phyloP scores from a whole-genome alignment of 2,888 invertebrate genomes.

The Megaustenia siamemsis region DNA sequence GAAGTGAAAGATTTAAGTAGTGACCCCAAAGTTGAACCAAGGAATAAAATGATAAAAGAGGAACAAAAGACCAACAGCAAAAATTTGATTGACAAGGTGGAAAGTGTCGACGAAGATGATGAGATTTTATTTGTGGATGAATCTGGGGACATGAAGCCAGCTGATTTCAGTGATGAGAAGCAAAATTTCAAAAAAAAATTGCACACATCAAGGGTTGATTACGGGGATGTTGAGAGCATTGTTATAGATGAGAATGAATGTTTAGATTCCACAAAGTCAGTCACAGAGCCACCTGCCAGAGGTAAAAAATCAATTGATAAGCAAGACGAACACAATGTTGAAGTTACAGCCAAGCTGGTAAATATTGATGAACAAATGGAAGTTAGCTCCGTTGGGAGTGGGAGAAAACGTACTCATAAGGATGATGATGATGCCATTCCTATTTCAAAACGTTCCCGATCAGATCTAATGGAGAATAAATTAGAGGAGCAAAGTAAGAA shows the following conservation, averaged over 20 bases:
- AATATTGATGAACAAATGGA: neutral
- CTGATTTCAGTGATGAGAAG: neutral
- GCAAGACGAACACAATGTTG: neutral
- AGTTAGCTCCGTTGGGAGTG: neutral
- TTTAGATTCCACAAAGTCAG: neutral
- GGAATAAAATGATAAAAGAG: neutral
- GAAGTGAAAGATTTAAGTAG: neutral
- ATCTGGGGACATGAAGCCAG: neutral
- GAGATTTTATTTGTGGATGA: conserved; percentile 1
- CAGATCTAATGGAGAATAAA: neutral
- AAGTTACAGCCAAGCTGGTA: neutral
- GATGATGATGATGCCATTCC: neutral
- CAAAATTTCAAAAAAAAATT: conserved; percentile 33
- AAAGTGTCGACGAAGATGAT: neutral
- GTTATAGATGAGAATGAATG: neutral
- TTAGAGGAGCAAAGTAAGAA: neutral
- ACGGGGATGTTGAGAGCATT: neutral
- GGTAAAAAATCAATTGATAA: neutral
- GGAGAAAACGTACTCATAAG: neutral
- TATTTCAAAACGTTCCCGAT: neutral
- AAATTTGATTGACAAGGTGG: neutral
- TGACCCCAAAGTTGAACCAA: neutral
- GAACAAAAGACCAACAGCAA: neutral
- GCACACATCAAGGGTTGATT: neutral
- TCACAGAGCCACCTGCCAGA: neutral